phyloP scores from a whole-genome alignment of 2,888 invertebrate species.

The Agonopterix heracliana region DNA sequence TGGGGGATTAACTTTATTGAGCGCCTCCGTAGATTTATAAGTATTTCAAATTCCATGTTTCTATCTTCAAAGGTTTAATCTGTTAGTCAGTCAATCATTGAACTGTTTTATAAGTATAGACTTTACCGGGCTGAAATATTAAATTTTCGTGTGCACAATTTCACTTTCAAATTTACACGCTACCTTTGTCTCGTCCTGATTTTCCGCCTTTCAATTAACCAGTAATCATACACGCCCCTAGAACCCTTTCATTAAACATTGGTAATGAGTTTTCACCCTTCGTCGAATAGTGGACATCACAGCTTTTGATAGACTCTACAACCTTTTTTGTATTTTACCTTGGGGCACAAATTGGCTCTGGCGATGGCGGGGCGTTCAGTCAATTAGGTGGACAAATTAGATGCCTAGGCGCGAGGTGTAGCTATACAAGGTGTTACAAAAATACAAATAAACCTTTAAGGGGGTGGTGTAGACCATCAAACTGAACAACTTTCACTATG shows the following conservation, averaged over 20 bases:
- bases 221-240: slow-evolving; percentile 71
- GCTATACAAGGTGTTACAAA: no score
- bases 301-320: slow-evolving; percentile 48
- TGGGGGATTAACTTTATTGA: no score
- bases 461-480: no score
- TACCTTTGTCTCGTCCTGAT: slow-evolving; percentile 60
- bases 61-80: no score
- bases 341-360: slow-evolving; percentile 45
- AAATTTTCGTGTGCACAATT: slow-evolving; percentile 8
- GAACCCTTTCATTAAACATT: slow-evolving; percentile 70
- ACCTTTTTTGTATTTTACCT: slow-evolving; percentile 54
- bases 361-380: slow-evolving; percentile 30
- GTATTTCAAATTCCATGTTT: no score
- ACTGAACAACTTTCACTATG: no score
- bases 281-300: slow-evolving; percentile 66
- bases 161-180: slow-evolving; percentile 38
- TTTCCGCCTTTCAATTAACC: slow-evolving; percentile 71
- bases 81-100: no score
- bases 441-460: no score
- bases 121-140: not conserved
- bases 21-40: no score
- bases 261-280: slow-evolving; percentile 74
- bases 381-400: slow-evolving; percentile 34
- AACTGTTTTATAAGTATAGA: no score
- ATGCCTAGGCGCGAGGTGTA: slow-evolving; percentile 3